These are phyloP conservation scores for Periophthalmodon schlosseri DNA, from an alignment of 2,113 vertebrate species.

Conservation along the genomic window DNA sequence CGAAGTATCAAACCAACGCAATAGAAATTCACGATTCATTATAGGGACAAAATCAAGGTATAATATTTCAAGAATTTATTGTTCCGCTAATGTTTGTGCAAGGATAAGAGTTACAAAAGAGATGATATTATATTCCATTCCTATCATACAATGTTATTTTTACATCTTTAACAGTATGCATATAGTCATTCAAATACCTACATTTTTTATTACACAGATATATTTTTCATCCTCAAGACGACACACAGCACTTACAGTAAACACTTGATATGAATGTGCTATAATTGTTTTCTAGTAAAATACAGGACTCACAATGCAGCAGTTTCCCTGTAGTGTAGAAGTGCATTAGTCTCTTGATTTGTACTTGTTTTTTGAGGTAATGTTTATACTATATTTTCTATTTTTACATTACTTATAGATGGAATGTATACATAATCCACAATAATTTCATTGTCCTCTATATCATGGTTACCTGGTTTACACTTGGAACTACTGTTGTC, in stretches of 20 bases:
- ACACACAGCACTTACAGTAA: conserved; percentile 60
- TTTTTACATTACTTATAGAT: conserved; percentile 39
- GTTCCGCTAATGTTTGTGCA: conserved; percentile 71
- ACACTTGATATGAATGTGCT: conserved; percentile 51
- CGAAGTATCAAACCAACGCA: background rate
- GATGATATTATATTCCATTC: conserved; percentile 73
- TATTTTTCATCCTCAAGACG: conserved; percentile 57
- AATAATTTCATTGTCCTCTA: conserved; percentile 22
- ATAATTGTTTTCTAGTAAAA: conserved; percentile 55
- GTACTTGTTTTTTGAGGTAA: conserved; percentile 47
- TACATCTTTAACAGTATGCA: conserved; percentile 62
- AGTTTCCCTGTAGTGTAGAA: conserved; percentile 46
- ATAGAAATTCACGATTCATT: background rate
- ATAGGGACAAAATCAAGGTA: background rate
- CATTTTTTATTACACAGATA: conserved; percentile 62
- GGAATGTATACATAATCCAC: conserved; percentile 29
- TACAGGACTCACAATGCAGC: conserved; percentile 57
- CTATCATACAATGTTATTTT: conserved; percentile 74
- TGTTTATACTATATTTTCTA: conserved; percentile 36
- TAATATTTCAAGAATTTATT: conserved; percentile 62
- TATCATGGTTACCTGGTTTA: conserved; percentile 10
- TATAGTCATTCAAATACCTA: conserved; percentile 61
- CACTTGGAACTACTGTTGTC: conserved; percentile 4
- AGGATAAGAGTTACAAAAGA: conserved; percentile 75
- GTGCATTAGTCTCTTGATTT: conserved; percentile 59